Evolutionary conservation across 1,140 invertebrate genomes (phyloP).

Genomic region (Drosophila kurseongensis): DNA sequence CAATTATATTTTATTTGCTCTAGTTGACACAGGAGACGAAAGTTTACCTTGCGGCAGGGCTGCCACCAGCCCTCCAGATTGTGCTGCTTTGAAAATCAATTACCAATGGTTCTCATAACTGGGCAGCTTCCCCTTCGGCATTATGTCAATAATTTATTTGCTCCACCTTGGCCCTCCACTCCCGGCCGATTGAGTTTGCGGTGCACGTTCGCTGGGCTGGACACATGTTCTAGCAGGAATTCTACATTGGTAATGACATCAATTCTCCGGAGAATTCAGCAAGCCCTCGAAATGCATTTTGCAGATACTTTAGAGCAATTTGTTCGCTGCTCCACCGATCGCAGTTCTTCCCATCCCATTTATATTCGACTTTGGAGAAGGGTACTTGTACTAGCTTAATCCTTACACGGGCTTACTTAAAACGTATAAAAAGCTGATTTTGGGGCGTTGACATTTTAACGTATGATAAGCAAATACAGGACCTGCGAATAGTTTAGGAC

Average conservation of each 20-base stretch:
- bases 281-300: slow-evolving; percentile 45
- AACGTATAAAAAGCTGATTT: not conserved
- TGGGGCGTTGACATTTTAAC: not conserved
- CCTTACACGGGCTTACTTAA: not conserved
- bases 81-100: slow-evolving; percentile 73
- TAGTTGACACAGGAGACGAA: slow-evolving; percentile 65
- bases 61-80: not conserved
- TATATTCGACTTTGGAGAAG: not conserved
- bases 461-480: slow-evolving; percentile 16
- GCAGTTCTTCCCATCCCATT: not conserved
- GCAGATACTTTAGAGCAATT: slow-evolving; percentile 61
- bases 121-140: slow-evolving; percentile 34
- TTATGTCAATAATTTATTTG: slow-evolving; percentile 81
- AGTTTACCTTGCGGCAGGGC: slow-evolving; percentile 24
- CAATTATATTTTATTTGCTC: slow-evolving; percentile 82
- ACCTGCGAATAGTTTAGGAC: slow-evolving; percentile 13
- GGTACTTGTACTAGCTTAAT: not conserved
- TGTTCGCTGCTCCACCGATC: slow-evolving; percentile 36
- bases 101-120: slow-evolving; percentile 68
- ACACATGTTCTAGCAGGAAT: slow-evolving; percentile 83
- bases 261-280: slow-evolving; percentile 52
- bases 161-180: slow-evolving; percentile 10
- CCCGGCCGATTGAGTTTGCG: slow-evolving; percentile 27
- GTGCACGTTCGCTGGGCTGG: slow-evolving; percentile 60
- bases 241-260: slow-evolving; percentile 74